Evolutionary conservation across 2,113 vertebrate genomes (phyloP), one percentile per base, ranked within the genome.

Genomic region (Ia io): DNA sequence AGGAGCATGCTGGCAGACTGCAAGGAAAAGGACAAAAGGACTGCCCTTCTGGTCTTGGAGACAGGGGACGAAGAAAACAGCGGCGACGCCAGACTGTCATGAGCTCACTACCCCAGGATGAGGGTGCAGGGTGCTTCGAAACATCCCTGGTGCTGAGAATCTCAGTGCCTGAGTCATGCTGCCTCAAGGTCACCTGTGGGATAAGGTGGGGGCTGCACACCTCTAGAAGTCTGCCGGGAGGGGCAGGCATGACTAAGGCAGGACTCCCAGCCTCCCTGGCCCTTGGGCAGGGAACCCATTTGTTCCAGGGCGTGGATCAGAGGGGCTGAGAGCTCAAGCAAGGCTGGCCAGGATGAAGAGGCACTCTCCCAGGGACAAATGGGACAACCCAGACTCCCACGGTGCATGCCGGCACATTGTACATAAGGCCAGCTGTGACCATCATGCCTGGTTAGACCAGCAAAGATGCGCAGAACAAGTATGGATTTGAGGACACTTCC

Each of bases 191-290:
- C 65, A 10, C 59, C n/a, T 28, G 42, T 11, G 18, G 23, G 25
- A 18, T 20, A 0, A 2, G 23, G 9, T 2, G 20, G 7, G 32
- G 30, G 30, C 8, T 25, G 20, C 25, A 6, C 18, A 4, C 12
- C 1, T 77, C 44, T 61, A 51, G 61, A 59, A 18, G 35, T 67
- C 23, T 12, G 59, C 59, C 59, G 4, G 44, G 7, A 40, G 35
- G 18, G 18, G 17, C 3, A 47, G 40, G 8, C 5, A 5, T 9
- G 17, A 35, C 32, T 5, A 6, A 23, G 17, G 40, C 32, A 32
- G 47, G 12, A n/a, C 9, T 49, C 35, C 59, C 9, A 16, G 37
- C 16, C 74, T 44, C 82, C 42, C 59, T 12, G 25, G 42, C 25
- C 63, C 56, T 59, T 20, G 53, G 53, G 59, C 25, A 61, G 59